Evolutionary conservation across 2,113 vertebrate species (phyloP).

Genomic region (Hyperopisus bebe): DNA sequence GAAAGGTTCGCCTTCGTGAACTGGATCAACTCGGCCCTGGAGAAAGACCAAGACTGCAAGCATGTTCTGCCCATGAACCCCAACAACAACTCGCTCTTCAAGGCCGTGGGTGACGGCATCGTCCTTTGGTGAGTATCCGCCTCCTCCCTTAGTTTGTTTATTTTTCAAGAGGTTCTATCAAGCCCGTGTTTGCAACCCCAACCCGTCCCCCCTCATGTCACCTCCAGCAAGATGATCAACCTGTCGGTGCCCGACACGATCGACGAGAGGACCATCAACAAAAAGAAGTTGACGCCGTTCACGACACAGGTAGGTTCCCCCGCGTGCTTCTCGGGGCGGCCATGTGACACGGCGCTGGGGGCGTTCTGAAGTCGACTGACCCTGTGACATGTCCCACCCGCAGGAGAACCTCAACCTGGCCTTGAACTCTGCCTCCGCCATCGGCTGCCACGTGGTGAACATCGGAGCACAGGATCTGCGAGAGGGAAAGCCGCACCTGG

Average conservation of each 20-base stretch:
- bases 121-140: constrained; percentile 72
- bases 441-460: constrained; percentile 96
- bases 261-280: constrained; percentile 94
- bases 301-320: constrained; percentile 74
- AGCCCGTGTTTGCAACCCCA: background rate
- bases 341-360: background rate
- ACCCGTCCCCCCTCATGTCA: background rate
- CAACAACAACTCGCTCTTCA: constrained; percentile 75
- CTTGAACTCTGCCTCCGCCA: constrained; percentile 91
- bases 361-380: background rate
- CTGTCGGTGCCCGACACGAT: constrained; percentile 92
- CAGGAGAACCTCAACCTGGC: constrained; percentile 97
- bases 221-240: constrained; percentile 94
- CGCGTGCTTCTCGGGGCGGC: background rate
- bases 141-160: background rate
- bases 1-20: constrained; percentile 90
- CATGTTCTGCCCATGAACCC: constrained; percentile 81
- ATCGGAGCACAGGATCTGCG: constrained; percentile 89
- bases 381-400: background rate
- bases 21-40: constrained; percentile 86
- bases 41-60: constrained; percentile 74
- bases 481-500: constrained; percentile 93
- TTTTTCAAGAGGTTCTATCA: background rate
- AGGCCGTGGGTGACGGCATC: constrained; percentile 78
- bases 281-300: constrained; percentile 89